phyloP scores from a whole-genome alignment of 2,113 vertebrate species.

The Eleginops maclovinus region DNA sequence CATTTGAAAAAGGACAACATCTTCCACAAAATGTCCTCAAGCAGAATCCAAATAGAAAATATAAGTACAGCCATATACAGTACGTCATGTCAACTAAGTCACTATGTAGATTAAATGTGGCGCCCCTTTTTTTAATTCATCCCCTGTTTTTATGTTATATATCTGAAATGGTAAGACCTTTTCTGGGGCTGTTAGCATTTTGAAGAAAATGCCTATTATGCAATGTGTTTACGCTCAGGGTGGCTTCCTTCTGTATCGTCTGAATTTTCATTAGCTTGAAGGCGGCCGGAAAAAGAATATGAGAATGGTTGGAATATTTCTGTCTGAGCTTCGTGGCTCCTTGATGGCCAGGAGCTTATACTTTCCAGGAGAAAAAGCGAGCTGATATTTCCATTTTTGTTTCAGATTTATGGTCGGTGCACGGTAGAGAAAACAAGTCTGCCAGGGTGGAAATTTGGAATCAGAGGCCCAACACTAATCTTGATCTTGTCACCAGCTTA shows the following conservation, averaged over 20 bases:
- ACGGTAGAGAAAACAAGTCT: conserved; percentile 34
- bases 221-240: conserved; percentile 75
- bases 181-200: conserved; percentile 82
- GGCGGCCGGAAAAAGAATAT: conserved; percentile 54
- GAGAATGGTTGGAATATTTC: conserved; percentile 48
- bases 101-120: conserved; percentile 43
- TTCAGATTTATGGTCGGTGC: conserved; percentile 29
- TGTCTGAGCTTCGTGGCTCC: conserved; percentile 43
- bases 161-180: conserved; percentile 77
- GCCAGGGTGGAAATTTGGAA: conserved; percentile 31
- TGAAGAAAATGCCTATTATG: conserved; percentile 76
- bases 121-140: conserved; percentile 32
- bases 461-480: conserved; percentile 41
- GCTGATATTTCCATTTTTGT: conserved; percentile 62
- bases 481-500: conserved; percentile 35
- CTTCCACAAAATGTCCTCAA: background rate
- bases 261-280: conserved; percentile 66
- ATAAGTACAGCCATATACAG: background rate
- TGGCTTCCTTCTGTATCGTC: conserved; percentile 56
- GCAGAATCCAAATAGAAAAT: background rate
- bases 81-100: background rate
- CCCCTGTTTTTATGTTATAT: conserved; percentile 57
- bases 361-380: conserved; percentile 39
- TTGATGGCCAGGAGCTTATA: conserved; percentile 56
- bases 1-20: conserved; percentile 5